Evolutionary conservation across 2,113 vertebrate species (phyloP), one percentile per base, ranked within the genome.

Genomic region (Sigmodon hispidus): DNA sequence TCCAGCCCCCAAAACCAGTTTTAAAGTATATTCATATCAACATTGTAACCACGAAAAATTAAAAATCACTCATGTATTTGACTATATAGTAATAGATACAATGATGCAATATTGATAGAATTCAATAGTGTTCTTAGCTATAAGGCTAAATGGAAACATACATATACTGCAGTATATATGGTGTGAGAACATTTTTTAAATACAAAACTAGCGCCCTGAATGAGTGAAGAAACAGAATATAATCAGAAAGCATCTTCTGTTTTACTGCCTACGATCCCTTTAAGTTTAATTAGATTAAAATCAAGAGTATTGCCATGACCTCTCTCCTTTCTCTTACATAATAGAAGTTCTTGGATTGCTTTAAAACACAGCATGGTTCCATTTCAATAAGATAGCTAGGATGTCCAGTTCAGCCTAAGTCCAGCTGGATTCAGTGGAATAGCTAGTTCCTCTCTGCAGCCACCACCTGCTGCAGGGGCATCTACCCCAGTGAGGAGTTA

Each of bases 231-330:
- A 59, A 40, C 12, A 16, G 72, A 45, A 43, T 61, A 40, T 59
- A 61, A 61, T 43, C 80, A 83, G 77, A 50, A 89, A 59, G 84
- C 57, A 73, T 88, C 87, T 94, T 75, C 61, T n/a, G 11, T 88
- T 90, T 94, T 92, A 67, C 61, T 9, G 75, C 67, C 75, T 88
- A 3, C 29, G 4, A 2, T 83, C 26, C 52, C 34, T 85, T 79
- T 91, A 63, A 95, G 73, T 59, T 48, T 57, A n/a, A 73, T n/a
- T 52, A 48, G 57, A 48, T 50, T 85, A 65, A 95, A 81, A 94
- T 75, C 1, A 2, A 61, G 57, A 45, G n/a, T 2, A 26, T 31
- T 84, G 4, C 26, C n/a, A 34, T 65, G 73, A 90, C 52, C 48
- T 81, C 75, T 48, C 34, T 70, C 50, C 61, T 92, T 43, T 50